These are phyloP conservation scores for Cranoglanis bouderius DNA, from an alignment of 2,113 vertebrate species.

Conservation along the genomic window DNA sequence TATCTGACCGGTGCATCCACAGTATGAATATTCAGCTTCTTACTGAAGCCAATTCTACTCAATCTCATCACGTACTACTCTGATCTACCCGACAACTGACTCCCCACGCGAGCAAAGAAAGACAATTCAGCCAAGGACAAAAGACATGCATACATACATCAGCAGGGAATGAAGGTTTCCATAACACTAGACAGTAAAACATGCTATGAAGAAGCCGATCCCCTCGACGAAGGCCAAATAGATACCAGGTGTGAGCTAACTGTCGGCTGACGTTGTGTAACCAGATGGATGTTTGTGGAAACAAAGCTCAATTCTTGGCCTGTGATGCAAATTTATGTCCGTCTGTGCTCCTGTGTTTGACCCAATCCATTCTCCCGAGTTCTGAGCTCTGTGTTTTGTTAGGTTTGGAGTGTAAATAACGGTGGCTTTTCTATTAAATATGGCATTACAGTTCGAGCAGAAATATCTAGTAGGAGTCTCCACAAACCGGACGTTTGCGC, in stretches of 20 bases:
- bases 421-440: background rate
- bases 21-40: background rate
- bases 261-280: background rate
- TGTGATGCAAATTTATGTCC: constrained; percentile 5
- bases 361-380: background rate
- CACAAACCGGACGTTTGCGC: background rate
- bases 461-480: background rate
- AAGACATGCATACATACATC: background rate
- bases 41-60: background rate
- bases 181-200: constrained; percentile 9
- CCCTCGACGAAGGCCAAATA: constrained; percentile 10
- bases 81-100: background rate
- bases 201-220: constrained; percentile 12
- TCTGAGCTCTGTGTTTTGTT: background rate
- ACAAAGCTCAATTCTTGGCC: background rate
- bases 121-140: background rate
- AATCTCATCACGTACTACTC: background rate
- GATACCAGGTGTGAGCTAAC: constrained; percentile 27
- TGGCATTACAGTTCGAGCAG: background rate
- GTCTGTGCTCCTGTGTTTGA: background rate
- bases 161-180: constrained; percentile 13
- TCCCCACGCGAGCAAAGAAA: background rate
- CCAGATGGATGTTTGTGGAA: background rate
- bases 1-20: background rate
- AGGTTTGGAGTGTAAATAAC: background rate